Evolutionary conservation across 2,113 vertebrate genomes (phyloP).

Genomic region (Hiodon alosoides): DNA sequence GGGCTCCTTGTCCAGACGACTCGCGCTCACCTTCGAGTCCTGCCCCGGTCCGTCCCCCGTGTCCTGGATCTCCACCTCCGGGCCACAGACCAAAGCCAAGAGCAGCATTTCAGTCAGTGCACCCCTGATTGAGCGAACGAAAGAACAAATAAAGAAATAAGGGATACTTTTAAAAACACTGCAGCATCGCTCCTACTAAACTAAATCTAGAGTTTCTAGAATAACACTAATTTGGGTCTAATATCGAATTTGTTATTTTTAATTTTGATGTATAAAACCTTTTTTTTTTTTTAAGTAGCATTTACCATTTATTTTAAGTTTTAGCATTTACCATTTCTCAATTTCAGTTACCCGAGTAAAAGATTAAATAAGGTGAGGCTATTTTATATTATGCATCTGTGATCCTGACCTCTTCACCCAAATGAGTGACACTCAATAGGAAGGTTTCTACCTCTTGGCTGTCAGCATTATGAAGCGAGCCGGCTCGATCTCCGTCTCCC

Average conservation of each 20-base stretch:
- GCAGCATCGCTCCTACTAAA: neutral
- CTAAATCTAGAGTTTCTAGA: neutral
- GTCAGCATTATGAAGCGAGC: conserved; percentile 54
- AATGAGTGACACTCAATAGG: neutral
- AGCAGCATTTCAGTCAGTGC: conserved; percentile 52
- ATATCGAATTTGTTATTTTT: neutral
- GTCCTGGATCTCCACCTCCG: conserved; percentile 28
- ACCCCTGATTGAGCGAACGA: conserved; percentile 39
- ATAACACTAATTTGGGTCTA: too few species aligned
- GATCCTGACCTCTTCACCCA: too few species aligned
- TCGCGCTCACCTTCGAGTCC: conserved; percentile 39
- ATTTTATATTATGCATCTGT: too few species aligned
- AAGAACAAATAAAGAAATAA: neutral
- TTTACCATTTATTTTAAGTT: neutral
- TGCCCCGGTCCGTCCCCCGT: neutral
- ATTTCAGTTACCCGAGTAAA: too few species aligned
- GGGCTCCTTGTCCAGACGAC: neutral
- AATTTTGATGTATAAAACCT: neutral
- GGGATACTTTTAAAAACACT: neutral
- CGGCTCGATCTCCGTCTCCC: conserved; percentile 65
- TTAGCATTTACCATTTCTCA: too few species aligned
- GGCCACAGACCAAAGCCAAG: conserved; percentile 52
- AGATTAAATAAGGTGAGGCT: too few species aligned
- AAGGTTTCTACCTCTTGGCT: conserved; percentile 56
- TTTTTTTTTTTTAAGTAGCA: neutral